Evolutionary conservation across 2,888 invertebrate genomes (phyloP), one percentile per base, ranked within the genome.

Genomic region (Cheilosia urbana): DNA sequence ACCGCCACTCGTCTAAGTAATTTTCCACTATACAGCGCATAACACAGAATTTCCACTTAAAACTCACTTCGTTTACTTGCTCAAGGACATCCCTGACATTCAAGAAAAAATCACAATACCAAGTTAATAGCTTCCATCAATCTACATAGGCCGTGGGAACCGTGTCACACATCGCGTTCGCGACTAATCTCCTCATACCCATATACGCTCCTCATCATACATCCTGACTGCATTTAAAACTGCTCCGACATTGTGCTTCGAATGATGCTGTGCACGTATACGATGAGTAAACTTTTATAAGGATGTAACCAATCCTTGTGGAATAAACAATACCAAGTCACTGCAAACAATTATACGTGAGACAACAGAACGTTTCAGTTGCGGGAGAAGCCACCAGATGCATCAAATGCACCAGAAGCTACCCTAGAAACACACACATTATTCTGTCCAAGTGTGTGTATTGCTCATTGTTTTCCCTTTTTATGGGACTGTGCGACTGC

Each of bases 301-400:
- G 21, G 45, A 78, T 77, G 37, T 53, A 73, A 78, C 78, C 78
- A 72, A 73, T 83, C 66, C 72, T 66, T 63, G 66, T 73, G 66
- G 55, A 49, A 51, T 73, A 63, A 78, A 73, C 78, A 72, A 83
- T 62, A 57, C 47, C 60, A 77, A 66, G 72, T 66, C 55, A 77
- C 53, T 47, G 55, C 60, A 65, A 82, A 65, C 57, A 83, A 78
- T 83, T 78, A 68, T 60, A 83, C 78, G 78, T 78, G 72, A 68
- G 83, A 42, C 72, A 78, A 72, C 65, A 82, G 37, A 82, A 57
- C n/a, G 24, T 49, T 24, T 40, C 19, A 17, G 57, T 17, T 1
- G 17, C 1, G 40, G 37, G 15, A 15, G 55, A 27, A n/a, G n/a
- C n/a, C n/a, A n/a, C n/a, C n/a, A n/a, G 27, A 2, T 0, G 5